Conservation (phyloP, 2,888 invertebrate genomes). For the Campoplex capitator region DNA sequence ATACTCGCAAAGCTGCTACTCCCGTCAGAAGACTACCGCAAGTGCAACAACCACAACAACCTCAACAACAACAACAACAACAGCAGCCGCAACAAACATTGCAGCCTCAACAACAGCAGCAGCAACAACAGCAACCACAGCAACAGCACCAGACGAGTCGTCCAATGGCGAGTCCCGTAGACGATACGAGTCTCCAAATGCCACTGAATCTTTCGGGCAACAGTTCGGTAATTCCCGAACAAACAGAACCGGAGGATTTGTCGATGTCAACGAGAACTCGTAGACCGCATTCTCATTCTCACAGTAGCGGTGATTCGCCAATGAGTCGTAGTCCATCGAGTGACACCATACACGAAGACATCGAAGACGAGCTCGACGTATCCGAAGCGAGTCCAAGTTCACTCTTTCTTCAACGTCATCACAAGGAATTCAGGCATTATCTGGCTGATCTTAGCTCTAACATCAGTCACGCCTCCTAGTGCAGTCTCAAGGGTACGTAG, state of each 20-base stretch:
- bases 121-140: slow-evolving; percentile 42
- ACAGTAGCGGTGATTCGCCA: slow-evolving; percentile 85
- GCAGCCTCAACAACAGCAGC: slow-evolving; percentile 79
- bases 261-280: slow-evolving; percentile 88
- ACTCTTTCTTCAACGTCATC: slow-evolving; percentile 84
- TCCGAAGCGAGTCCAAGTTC: slow-evolving; percentile 84
- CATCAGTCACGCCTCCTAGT: slow-evolving; percentile 77
- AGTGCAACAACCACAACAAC: slow-evolving; percentile 31
- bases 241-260: slow-evolving; percentile 96
- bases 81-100: slow-evolving; percentile 77
- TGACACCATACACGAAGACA: slow-evolving; percentile 85
- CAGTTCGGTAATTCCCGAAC: slow-evolving; percentile 88
- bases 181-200: slow-evolving; percentile 86
- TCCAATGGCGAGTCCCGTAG: slow-evolving; percentile 75
- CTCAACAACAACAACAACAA: slow-evolving; percentile 43
- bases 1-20: slow-evolving; percentile 68
- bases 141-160: slow-evolving; percentile 82
- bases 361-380: slow-evolving; percentile 86
- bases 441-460: slow-evolving; percentile 68
- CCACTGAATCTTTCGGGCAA: slow-evolving; percentile 86
- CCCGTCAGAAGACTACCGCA: slow-evolving; percentile 73
- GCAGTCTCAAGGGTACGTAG: slow-evolving; percentile 75
- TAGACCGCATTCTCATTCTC: slow-evolving; percentile 82
- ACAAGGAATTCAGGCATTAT: slow-evolving; percentile 68
- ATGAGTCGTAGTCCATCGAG: slow-evolving; percentile 84